Evolutionary conservation across 2,888 invertebrate genomes (phyloP), one percentile per base, ranked within the genome.

Genomic region (Amorpha juglandis): DNA sequence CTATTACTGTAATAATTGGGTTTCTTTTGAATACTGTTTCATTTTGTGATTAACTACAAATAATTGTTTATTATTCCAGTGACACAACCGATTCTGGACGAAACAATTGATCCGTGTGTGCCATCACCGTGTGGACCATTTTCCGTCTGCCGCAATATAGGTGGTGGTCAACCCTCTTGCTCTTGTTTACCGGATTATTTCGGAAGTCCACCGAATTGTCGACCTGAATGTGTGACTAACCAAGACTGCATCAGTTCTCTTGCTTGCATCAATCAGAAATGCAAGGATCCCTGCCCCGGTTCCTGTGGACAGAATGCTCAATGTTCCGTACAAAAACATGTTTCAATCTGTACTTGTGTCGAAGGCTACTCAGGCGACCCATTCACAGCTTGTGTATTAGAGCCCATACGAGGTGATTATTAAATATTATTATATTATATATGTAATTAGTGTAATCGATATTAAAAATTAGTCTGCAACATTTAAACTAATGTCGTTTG

Each of bases 41-140:
- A 19, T 35, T 42, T 66, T 68, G 35, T 21, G 11, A 53, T 53
- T 19, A 62, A 48, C 66, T 6, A 9, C 51, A 53, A 9, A 38
- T 62, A 2, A 63, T 9, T 51, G 21, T 63, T 65, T 69, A 73
- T 69, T 71, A 33, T 82, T 84, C 73, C 76, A 90, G 91, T 81
- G 45, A 72, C 82, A 64, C 83, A 82, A 71, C 93, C 93, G 47
- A 78, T 83, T 62, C 68, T 86, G 51, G 84, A 88, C 64, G 92
- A 94, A 73, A 73, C 76, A 14, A 85, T 78, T 78, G 94, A 96
- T 81, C 95, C 96, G 1, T 96, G 96, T 78, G 85, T 94, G 12
- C 96, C 96, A 55, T 95, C 95, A 9, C 95, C 95, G 0, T 96
- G 96, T 79, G 96, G 96, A 48, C 87, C 94, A n/a, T 94, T 95